Evolutionary conservation across 2,888 invertebrate species (phyloP).

Genomic region (Drosophila engyochracea): DNA sequence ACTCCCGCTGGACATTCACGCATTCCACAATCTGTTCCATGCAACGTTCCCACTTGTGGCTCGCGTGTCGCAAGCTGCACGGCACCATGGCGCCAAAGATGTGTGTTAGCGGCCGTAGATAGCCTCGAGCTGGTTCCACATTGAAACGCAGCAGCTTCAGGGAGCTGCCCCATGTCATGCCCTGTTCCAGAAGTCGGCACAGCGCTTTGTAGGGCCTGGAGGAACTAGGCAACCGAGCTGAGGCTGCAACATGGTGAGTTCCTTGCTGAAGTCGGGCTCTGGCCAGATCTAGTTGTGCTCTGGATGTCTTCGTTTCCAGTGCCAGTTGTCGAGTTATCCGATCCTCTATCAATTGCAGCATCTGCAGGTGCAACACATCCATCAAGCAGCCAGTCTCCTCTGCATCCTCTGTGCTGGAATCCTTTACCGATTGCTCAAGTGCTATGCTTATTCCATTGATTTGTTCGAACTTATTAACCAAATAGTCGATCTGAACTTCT

Average conservation of each 20-base stretch:
- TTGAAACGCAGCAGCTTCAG: constrained; percentile 25
- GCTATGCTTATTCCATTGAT: constrained; percentile 2
- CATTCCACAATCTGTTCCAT: constrained; percentile 49
- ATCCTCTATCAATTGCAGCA: constrained; percentile 53
- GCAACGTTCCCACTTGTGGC: constrained; percentile 45
- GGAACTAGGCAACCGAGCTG: constrained; percentile 19
- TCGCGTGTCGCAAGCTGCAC: constrained; percentile 36
- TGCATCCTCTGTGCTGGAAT: neutral
- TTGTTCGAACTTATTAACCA: neutral
- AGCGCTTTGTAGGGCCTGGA: constrained; percentile 36
- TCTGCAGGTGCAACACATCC: constrained; percentile 44
- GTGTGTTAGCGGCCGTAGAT: constrained; percentile 37
- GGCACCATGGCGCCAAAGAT: constrained; percentile 58
- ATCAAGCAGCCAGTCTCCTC: constrained; percentile 23
- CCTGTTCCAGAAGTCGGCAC: constrained; percentile 38
- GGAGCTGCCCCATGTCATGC: constrained; percentile 10
- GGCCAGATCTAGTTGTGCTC: constrained; percentile 46
- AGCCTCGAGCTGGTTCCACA: constrained; percentile 15
- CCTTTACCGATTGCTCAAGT: neutral
- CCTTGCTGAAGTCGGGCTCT: constrained; percentile 55
- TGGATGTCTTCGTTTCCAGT: constrained; percentile 26
- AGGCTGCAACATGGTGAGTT: neutral
- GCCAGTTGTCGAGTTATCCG: constrained; percentile 17
- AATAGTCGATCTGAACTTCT: neutral
- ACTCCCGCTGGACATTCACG: constrained; percentile 44